These are phyloP conservation scores for Propithecus deckenii DNA, from an alignment of 2,797 vertebrate species.

Conservation along the genomic window DNA sequence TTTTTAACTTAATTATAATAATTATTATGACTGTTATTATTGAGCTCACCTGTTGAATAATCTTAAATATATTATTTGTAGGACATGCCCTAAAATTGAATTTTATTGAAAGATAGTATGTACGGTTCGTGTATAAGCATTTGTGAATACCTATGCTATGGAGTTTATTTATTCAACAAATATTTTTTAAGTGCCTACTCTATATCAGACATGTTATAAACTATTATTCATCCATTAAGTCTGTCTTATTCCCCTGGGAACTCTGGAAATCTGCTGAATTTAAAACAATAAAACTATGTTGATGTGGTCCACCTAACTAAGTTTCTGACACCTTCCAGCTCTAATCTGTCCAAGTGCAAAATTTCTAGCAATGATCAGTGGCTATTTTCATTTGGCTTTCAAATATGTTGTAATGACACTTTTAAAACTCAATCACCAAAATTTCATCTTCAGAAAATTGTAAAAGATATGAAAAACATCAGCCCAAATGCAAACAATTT, in stretches of 20 bases:
- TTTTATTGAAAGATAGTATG: neutral
- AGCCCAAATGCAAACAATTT: conserved; percentile 22
- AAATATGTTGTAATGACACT: neutral
- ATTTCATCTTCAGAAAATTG: neutral
- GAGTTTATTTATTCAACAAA: neutral
- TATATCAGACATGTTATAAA: neutral
- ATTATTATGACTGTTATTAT: neutral
- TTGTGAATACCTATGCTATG: neutral
- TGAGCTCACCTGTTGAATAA: neutral
- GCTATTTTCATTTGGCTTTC: conserved; percentile 33
- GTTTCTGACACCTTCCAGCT: conserved; percentile 22
- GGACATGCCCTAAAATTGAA: neutral
- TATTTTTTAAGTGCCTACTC: neutral
- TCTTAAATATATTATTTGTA: neutral
- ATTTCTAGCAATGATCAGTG: neutral
- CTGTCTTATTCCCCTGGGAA: neutral
- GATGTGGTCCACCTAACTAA: neutral
- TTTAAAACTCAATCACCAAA: neutral
- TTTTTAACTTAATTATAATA: neutral
- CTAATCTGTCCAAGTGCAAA: neutral
- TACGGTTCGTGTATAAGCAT: neutral
- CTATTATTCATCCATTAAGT: neutral
- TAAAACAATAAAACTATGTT: neutral
- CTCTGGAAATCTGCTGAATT: neutral
- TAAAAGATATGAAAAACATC: neutral